Conservation (phyloP, 2,888 invertebrate genomes). For the Eristalinus sepulchralis region DNA sequence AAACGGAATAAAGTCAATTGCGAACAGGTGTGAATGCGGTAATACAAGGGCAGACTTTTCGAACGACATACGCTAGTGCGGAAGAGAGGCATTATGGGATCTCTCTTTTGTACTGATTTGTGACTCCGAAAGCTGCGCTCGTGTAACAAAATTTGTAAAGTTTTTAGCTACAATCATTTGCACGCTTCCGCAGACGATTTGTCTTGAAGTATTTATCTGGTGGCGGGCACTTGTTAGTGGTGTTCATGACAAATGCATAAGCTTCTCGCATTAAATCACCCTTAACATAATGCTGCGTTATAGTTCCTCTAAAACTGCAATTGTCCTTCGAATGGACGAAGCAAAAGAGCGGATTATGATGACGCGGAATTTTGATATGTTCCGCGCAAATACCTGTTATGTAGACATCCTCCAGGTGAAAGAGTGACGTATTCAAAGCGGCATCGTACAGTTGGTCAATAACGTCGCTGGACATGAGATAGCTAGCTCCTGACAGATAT, state of each 20-base stretch:
- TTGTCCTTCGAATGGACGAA: constrained; percentile 80
- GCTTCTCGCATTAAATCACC: constrained; percentile 81
- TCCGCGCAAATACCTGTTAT: constrained; percentile 88
- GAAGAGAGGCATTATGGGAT: no score
- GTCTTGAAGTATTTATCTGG: constrained; percentile 78
- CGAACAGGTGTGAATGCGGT: neutral
- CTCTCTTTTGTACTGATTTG: no score
- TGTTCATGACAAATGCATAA: constrained; percentile 78
- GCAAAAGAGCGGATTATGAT: constrained; percentile 85
- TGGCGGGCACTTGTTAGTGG: constrained; percentile 77
- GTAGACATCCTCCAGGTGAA: constrained; percentile 90
- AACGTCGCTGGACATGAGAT: constrained; percentile 87
- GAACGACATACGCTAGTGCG: no score
- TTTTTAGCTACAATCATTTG: constrained; percentile 72
- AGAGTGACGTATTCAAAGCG: constrained; percentile 85
- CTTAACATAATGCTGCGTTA: constrained; percentile 83
- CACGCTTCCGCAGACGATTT: constrained; percentile 72
- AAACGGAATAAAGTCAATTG: neutral
- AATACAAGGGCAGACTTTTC: no score
- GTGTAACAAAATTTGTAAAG: neutral
- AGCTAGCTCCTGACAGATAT: constrained; percentile 91
- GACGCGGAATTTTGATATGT: constrained; percentile 83
- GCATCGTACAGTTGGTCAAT: constrained; percentile 85
- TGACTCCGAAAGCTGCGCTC: no score
- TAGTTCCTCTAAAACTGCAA: constrained; percentile 82